Conservation (phyloP, 1,140 invertebrate species). For the Zaprionus tsacasi region DNA sequence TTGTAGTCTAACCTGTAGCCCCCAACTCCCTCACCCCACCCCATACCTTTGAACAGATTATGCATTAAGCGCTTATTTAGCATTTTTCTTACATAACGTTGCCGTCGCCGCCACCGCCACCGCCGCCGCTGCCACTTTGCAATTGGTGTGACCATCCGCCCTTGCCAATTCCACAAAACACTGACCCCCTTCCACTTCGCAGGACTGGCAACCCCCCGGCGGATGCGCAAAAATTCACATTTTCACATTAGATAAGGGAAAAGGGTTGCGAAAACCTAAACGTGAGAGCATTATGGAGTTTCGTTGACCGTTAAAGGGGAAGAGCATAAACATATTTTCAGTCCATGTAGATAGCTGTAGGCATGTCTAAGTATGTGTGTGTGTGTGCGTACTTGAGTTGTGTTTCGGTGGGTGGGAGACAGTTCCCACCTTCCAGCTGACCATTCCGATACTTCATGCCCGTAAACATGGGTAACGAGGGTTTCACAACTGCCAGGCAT, state of each 20-base stretch:
- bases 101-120: too few relatives aligned
- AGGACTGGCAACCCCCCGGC: slow-evolving; percentile 1
- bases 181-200: background rate
- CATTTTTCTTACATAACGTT: slow-evolving; percentile 75
- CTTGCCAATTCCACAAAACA: slow-evolving; percentile 26
- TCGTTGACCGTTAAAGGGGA: background rate
- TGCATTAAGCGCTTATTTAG: slow-evolving; percentile 83
- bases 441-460: background rate
- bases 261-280: slow-evolving; percentile 31
- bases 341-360: slow-evolving; percentile 1
- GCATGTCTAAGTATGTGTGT: background rate
- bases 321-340: slow-evolving; percentile 10
- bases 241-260: slow-evolving; percentile 30
- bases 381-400: background rate
- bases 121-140: slow-evolving; percentile 49
- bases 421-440: background rate
- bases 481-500: background rate
- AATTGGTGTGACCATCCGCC: slow-evolving; percentile 34
- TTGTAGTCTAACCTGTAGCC: slow-evolving; percentile 20
- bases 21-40: slow-evolving; percentile 28
- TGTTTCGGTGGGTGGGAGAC: background rate
- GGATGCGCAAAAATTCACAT: slow-evolving; percentile 19
- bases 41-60: slow-evolving; percentile 60
- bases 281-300: slow-evolving; percentile 24
- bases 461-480: background rate